phyloP scores from a whole-genome alignment of 1,140 invertebrate genomes.

The Dendroctonus ponderosae region DNA sequence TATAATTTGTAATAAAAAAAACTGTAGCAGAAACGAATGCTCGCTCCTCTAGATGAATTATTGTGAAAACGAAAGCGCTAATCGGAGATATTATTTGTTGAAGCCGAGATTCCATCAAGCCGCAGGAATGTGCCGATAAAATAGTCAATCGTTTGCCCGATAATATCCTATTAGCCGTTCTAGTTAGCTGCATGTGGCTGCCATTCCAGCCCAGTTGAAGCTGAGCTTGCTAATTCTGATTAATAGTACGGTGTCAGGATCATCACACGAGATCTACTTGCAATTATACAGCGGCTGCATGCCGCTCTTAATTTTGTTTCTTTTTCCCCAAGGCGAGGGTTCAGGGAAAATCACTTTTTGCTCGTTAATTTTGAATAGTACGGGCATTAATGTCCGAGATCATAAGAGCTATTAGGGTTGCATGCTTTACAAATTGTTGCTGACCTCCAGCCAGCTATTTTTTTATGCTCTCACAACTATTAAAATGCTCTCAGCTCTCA shows the following conservation, averaged over 20 bases:
- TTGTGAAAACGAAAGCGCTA: too few species aligned
- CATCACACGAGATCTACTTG: slow-evolving; percentile 27
- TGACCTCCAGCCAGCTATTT: too few species aligned
- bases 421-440: too few species aligned
- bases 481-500: too few species aligned
- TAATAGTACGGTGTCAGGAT: slow-evolving; percentile 28
- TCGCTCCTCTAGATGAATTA: too few species aligned
- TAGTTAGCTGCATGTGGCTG: slow-evolving; percentile 24
- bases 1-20: too few species aligned
- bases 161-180: slow-evolving; percentile 18
- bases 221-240: slow-evolving; percentile 23
- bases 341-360: slow-evolving; percentile 8
- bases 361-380: slow-evolving; percentile 8
- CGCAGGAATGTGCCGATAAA: too few species aligned
- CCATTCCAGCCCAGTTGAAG: slow-evolving; percentile 20
- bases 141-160: background rate
- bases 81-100: too few species aligned
- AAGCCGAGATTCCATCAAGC: too few species aligned
- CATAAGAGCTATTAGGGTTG: too few species aligned
- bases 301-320: slow-evolving; percentile 15
- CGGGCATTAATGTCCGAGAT: slow-evolving; percentile 3
- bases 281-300: slow-evolving; percentile 25
- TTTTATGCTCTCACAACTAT: too few species aligned
- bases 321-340: background rate
- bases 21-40: too few species aligned